Conservation (phyloP, 1,140 invertebrate species). For the Dreissena polymorpha region DNA sequence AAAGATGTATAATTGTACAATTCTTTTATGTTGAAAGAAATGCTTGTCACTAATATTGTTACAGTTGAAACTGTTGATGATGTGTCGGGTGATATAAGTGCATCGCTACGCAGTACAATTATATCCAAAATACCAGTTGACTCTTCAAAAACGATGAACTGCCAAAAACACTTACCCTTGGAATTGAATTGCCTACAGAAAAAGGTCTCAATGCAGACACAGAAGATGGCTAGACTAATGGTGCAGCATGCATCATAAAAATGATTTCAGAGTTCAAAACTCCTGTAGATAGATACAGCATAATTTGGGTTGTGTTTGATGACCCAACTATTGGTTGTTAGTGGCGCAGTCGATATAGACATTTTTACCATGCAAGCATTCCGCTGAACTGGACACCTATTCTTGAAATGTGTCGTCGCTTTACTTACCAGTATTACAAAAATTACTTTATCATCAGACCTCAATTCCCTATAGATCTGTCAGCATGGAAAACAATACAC, state of each 20-base stretch:
- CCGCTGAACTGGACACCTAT: no score
- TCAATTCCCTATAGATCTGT: neutral
- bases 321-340: neutral
- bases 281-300: neutral
- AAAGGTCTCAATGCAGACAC: neutral
- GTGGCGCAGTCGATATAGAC: neutral
- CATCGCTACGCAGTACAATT: no score
- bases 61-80: no score
- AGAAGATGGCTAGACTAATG: neutral
- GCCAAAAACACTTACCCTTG: neutral
- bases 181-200: neutral
- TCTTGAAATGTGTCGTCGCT: no score
- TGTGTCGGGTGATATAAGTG: no score
- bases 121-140: conserved; percentile 2
- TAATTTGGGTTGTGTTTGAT: conserved; percentile 1
- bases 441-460: neutral
- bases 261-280: neutral
- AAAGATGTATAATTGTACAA: neutral
- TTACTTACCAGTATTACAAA: neutral
- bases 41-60: neutral
- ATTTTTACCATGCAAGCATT: neutral
- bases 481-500: neutral
- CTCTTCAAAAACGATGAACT: conserved; percentile 3
- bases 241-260: neutral
- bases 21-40: neutral